A percentile compares a stretch with the other conserved stretches of the same genome.
Conservation (phyloP, 1,140 invertebrate genomes). For the Yoshiicerus persimilis region DNA sequence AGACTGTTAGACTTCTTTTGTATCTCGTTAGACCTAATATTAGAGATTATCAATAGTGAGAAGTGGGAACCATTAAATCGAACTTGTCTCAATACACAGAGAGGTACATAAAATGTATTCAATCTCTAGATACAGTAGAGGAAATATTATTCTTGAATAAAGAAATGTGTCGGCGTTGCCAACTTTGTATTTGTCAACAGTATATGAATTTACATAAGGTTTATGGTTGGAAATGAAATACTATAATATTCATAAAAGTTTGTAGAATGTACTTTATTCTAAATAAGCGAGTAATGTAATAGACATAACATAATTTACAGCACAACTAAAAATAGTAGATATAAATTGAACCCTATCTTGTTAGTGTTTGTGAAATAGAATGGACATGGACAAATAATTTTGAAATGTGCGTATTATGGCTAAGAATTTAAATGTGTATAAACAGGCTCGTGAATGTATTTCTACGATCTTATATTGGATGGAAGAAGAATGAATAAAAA, state of each 20-base stretch:
- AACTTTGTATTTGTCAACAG: neutral
- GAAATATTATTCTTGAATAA: slow-evolving; percentile 12
- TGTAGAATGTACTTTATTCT: no score
- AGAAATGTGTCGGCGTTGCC: neutral
- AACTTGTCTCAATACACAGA: slow-evolving; percentile 17
- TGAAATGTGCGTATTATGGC: neutral
- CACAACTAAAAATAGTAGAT: neutral
- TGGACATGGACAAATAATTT: neutral
- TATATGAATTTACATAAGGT: neutral
- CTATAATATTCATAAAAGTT: neutral
- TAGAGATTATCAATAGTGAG: neutral
- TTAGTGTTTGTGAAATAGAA: neutral
- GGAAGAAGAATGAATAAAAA: neutral
- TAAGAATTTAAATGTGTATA: neutral
- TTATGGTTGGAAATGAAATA: neutral
- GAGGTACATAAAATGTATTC: slow-evolving; percentile 11
- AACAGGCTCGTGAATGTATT: neutral
- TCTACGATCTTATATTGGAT: neutral
- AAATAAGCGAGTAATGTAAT: no score
- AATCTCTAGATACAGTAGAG: neutral
- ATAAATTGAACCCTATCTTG: neutral
- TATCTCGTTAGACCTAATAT: neutral
- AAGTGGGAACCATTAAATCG: neutral
- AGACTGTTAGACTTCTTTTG: slow-evolving; percentile 15
- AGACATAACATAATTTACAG: neutral